Conservation (phyloP, 2,888 invertebrate species). For the Busseola fusca region DNA sequence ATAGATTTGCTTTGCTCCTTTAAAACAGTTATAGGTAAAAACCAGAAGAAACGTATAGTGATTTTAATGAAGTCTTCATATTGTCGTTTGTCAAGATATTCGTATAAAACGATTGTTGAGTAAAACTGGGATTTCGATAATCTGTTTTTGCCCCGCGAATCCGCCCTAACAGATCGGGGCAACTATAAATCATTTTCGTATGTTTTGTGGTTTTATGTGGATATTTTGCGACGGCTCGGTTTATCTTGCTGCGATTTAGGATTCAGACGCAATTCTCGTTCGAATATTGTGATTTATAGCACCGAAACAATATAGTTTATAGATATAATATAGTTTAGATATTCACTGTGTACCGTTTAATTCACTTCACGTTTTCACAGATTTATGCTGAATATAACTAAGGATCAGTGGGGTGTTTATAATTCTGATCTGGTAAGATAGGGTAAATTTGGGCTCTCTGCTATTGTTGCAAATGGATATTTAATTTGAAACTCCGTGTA, state of each 20-base stretch:
- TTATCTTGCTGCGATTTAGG: constrained; percentile 82
- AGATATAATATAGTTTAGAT: too few relatives aligned
- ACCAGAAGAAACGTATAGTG: not conserved
- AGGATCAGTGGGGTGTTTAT: constrained; percentile 35
- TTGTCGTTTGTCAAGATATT: constrained; percentile 54
- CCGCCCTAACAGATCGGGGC: constrained; percentile 81
- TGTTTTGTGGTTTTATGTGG: constrained; percentile 84
- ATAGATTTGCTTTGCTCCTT: not conserved
- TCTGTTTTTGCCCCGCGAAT: constrained; percentile 83
- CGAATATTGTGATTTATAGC: constrained; percentile 71
- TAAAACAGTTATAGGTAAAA: not conserved
- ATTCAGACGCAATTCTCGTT: constrained; percentile 67
- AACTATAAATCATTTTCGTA: constrained; percentile 86
- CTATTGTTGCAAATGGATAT: constrained; percentile 25
- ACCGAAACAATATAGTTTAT: constrained; percentile 55
- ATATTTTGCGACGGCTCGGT: constrained; percentile 76
- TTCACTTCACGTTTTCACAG: constrained; percentile 56
- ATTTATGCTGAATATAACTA: constrained; percentile 53
- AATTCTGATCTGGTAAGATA: constrained; percentile 41
- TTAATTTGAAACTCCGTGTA: constrained; percentile 16
- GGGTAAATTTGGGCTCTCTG: not conserved
- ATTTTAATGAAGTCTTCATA: constrained; percentile 22
- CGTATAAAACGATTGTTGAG: constrained; percentile 77
- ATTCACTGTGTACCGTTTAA: constrained; percentile 47
- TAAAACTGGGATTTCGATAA: constrained; percentile 83